These are phyloP conservation scores for Lagopus muta DNA, from an alignment of 2,113 vertebrate species.

Conservation along the genomic window DNA sequence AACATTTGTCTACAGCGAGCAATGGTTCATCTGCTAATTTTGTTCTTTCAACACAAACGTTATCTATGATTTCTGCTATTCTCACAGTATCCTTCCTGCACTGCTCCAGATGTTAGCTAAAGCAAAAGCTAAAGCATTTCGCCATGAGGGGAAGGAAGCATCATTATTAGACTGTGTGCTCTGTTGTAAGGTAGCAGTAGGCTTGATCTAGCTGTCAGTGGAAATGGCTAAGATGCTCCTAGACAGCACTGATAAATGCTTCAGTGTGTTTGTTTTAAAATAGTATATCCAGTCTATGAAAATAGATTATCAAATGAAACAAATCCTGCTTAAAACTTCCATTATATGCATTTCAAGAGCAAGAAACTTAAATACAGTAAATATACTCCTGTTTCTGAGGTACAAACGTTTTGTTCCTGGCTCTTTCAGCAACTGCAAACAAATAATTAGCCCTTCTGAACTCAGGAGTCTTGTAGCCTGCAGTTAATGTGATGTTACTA, in stretches of 20 bases:
- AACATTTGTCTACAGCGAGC: neutral
- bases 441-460: slow-evolving; percentile 57
- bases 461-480: slow-evolving; percentile 23
- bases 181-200: neutral
- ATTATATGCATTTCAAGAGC: neutral
- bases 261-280: neutral
- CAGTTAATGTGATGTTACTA: slow-evolving; percentile 63
- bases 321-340: neutral
- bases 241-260: neutral
- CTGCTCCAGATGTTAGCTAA: neutral
- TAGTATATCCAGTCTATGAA: neutral
- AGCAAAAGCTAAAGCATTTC: neutral
- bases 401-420: neutral
- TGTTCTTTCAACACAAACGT: neutral
- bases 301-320: neutral
- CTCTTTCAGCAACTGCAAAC: slow-evolving; percentile 49
- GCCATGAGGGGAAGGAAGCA: neutral
- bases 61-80: neutral
- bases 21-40: neutral
- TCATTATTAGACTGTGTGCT: neutral
- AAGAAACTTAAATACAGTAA: neutral
- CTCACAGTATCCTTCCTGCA: neutral
- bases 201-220: neutral
- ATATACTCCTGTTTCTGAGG: neutral
- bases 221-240: neutral